Evolutionary conservation across 2,113 vertebrate genomes (phyloP).

Genomic region (Macrotus californicus): DNA sequence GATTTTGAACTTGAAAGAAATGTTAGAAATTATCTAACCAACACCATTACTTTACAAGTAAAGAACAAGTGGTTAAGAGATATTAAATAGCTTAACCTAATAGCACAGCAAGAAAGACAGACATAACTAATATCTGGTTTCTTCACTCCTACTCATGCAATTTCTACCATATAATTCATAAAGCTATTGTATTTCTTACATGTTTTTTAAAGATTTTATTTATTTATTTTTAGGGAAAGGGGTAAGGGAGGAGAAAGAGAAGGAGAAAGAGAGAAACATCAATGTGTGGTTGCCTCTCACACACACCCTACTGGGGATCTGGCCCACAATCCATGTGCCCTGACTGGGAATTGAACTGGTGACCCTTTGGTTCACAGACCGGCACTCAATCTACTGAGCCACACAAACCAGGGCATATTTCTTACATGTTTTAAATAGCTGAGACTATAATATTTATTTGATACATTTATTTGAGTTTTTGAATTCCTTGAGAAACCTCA

Average conservation of each 20-base stretch:
- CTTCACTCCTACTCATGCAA: background rate
- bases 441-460: background rate
- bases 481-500: background rate
- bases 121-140: background rate
- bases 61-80: background rate
- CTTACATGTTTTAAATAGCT: background rate
- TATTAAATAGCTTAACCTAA: background rate
- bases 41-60: background rate
- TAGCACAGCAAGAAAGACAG: background rate
- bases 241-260: too few relatives aligned
- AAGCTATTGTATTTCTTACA: background rate
- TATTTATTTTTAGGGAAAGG: too few relatives aligned
- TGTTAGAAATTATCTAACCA: background rate
- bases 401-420: background rate
- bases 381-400: too few relatives aligned
- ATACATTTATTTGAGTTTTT: background rate
- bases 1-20: conserved; percentile 21
- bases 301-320: too few relatives aligned
- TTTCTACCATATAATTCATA: conserved; percentile 15
- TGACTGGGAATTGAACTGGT: too few relatives aligned
- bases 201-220: background rate
- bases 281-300: too few relatives aligned
- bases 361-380: too few relatives aligned
- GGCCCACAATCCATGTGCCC: too few relatives aligned
- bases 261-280: too few relatives aligned